phyloP scores from a whole-genome alignment of 2,113 vertebrate species.

The Corythaixoides concolor region DNA sequence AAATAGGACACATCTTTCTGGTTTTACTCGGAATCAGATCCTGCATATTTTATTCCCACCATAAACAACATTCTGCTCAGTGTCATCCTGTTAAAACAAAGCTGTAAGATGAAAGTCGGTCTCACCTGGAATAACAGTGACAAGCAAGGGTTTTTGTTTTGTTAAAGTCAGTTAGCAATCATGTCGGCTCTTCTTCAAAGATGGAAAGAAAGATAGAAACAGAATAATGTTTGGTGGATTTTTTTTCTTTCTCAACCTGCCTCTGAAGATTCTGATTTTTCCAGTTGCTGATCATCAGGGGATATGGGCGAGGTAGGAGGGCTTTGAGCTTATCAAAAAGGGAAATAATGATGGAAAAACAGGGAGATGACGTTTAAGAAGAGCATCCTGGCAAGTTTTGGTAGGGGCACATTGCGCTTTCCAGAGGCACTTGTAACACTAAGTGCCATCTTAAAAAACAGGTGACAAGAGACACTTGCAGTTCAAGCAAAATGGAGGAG shows the following conservation, averaged over 20 bases:
- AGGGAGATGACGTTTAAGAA: background rate
- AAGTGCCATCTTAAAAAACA: background rate
- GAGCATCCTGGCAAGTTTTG: background rate
- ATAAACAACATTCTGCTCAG: background rate
- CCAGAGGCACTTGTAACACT: background rate
- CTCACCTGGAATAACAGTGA: background rate
- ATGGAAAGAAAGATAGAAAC: background rate
- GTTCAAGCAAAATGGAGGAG: background rate
- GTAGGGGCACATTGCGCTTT: background rate
- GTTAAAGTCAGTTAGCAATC: background rate
- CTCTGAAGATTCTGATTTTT: background rate
- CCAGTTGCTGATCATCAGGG: background rate
- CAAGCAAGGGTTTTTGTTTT: background rate
- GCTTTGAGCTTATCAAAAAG: background rate
- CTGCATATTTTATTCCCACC: background rate
- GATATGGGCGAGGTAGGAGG: rapidly evolving
- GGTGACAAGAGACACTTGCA: background rate
- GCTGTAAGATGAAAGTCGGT: background rate
- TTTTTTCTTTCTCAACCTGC: background rate
- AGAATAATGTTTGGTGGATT: background rate
- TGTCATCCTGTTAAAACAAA: background rate
- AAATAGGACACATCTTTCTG: background rate
- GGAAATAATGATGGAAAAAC: background rate
- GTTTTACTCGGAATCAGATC: background rate
- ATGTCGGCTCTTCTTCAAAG: background rate